These are phyloP conservation scores for Turdus rufiventris DNA, from an alignment of 2,113 vertebrate genomes.

Conservation along the genomic window DNA sequence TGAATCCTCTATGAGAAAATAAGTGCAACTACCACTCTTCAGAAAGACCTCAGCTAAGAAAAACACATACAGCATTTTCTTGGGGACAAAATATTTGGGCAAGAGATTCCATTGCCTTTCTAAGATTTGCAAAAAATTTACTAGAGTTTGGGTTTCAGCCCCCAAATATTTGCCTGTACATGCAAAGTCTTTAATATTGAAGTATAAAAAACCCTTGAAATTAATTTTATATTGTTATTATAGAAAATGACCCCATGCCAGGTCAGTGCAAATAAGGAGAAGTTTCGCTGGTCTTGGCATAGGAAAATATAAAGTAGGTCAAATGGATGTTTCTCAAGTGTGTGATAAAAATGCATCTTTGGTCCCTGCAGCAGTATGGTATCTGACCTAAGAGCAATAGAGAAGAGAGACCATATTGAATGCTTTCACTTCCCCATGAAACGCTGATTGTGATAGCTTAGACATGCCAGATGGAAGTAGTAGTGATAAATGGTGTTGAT, in stretches of 20 bases:
- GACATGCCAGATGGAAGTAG: conserved; percentile 69
- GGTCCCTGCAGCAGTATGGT: conserved; percentile 48
- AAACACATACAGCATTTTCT: neutral
- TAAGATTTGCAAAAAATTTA: neutral
- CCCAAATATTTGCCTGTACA: neutral
- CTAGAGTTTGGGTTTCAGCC: neutral
- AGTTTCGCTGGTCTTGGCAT: conserved; percentile 52
- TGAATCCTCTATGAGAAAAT: neutral
- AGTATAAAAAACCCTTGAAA: neutral
- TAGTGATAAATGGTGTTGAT: conserved; percentile 74
- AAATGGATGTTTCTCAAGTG: conserved; percentile 62
- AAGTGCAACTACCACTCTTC: neutral
- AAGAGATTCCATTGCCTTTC: neutral
- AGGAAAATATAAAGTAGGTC: conserved; percentile 64
- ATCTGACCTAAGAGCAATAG: conserved; percentile 68
- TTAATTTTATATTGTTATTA: conserved; percentile 52
- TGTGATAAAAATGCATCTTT: conserved; percentile 69
- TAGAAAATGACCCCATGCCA: conserved; percentile 47
- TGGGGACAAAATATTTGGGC: neutral
- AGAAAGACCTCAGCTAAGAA: neutral
- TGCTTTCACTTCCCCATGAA: conserved; percentile 76
- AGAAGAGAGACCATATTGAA: conserved; percentile 63
- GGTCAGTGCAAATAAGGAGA: conserved; percentile 66
- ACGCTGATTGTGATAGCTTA: conserved; percentile 72
- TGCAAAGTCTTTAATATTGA: neutral